phyloP scores from a whole-genome alignment of 2,797 vertebrate genomes.

The Helostoma temminkii region DNA sequence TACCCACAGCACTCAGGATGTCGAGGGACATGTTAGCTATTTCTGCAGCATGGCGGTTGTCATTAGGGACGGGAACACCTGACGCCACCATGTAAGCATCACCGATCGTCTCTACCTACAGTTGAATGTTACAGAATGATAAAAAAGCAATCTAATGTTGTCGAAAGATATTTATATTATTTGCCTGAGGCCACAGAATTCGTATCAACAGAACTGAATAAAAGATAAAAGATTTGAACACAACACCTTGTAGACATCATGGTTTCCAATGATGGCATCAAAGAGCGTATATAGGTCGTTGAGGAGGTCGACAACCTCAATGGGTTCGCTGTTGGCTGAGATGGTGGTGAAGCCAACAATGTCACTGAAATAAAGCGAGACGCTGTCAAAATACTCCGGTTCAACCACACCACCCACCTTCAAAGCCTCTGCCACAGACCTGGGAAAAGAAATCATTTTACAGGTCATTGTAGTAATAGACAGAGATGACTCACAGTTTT shows the following conservation, averaged over 20 bases:
- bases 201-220: background rate
- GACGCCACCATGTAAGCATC: constrained; percentile 96
- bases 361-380: constrained; percentile 87
- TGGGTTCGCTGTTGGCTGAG: constrained; percentile 86
- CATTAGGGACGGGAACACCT: constrained; percentile 89
- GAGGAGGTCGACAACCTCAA: constrained; percentile 87
- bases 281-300: constrained; percentile 87
- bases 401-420: constrained; percentile 79
- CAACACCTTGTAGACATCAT: constrained; percentile 86
- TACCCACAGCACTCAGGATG: constrained; percentile 91
- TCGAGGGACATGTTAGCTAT: constrained; percentile 93
- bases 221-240: background rate
- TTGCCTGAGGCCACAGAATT: too few relatives aligned
- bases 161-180: too few relatives aligned
- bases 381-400: constrained; percentile 83
- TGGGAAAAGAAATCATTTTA: constrained; percentile 26
- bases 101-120: constrained; percentile 88
- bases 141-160: background rate
- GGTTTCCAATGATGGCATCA: constrained; percentile 85
- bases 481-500: background rate
- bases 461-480: background rate
- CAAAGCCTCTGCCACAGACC: constrained; percentile 84
- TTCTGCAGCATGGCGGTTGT: constrained; percentile 88
- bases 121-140: background rate
- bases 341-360: constrained; percentile 88